A percentile compares a stretch with the other conserved stretches of the same genome.
Evolutionary conservation across 1,140 invertebrate genomes (phyloP).

Genomic region (Ceratosolen solmsi): DNA sequence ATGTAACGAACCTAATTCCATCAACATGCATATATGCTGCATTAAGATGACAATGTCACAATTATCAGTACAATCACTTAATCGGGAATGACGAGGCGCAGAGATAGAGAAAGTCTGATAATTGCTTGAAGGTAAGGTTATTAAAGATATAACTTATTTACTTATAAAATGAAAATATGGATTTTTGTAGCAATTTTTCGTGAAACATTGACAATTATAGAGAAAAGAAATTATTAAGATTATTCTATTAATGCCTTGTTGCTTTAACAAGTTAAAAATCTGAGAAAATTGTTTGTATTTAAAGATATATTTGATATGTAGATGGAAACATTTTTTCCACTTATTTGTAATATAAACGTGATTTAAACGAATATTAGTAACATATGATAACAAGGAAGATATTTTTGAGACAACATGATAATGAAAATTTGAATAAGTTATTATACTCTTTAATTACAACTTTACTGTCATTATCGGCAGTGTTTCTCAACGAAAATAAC

Average conservation of each 20-base stretch:
- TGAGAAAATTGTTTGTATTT: too few species aligned
- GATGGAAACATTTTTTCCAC: too few species aligned
- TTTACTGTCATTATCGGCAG: too few species aligned
- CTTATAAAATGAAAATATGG: neutral
- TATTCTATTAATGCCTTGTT: too few species aligned
- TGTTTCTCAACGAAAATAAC: too few species aligned
- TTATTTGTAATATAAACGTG: neutral
- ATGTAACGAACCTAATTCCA: conserved; percentile 10
- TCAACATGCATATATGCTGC: neutral
- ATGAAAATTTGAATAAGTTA: neutral
- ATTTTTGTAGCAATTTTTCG: neutral
- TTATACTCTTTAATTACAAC: too few species aligned
- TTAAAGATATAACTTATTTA: neutral
- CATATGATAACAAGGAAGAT: neutral
- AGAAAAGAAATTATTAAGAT: too few species aligned
- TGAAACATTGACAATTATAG: too few species aligned
- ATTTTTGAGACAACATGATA: neutral
- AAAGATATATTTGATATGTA: neutral
- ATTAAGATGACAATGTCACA: conserved; percentile 15
- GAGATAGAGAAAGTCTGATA: conserved; percentile 2
- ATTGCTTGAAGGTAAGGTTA: neutral
- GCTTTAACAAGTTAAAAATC: too few species aligned
- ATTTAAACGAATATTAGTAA: neutral
- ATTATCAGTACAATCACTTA: neutral
- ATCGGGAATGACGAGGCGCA: neutral